A percentile compares a stretch with the other conserved stretches of the same genome.
These are phyloP conservation scores for Clupea harengus DNA, from an alignment of 2,113 vertebrate species.

Conservation along the genomic window DNA sequence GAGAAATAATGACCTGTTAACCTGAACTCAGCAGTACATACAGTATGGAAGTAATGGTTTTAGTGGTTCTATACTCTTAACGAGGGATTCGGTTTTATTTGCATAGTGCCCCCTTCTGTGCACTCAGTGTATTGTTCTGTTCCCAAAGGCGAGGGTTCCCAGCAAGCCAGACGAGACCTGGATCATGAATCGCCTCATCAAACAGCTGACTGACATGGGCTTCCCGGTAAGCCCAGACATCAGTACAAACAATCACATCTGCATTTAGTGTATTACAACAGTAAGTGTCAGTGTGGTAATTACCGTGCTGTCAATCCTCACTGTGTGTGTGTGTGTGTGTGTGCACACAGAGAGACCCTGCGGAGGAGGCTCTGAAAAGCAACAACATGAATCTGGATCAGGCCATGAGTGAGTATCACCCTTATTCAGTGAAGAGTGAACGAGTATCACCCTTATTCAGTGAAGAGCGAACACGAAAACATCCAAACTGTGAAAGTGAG, in stretches of 20 bases:
- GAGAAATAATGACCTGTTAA: not conserved
- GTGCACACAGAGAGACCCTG: slow-evolving; percentile 87
- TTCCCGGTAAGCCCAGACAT: slow-evolving; percentile 84
- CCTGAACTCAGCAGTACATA: not conserved
- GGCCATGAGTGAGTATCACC: slow-evolving; percentile 89
- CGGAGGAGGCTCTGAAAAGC: slow-evolving; percentile 97
- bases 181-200: slow-evolving; percentile 94
- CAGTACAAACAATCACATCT: not conserved
- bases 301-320: not conserved
- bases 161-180: slow-evolving; percentile 93
- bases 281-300: not conserved
- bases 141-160: slow-evolving; percentile 79
- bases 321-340: slow-evolving; percentile 15
- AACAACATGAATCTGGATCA: slow-evolving; percentile 97
- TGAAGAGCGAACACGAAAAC: not conserved
- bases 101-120: not conserved
- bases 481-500: not conserved
- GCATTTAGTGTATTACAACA: not conserved
- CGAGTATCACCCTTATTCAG: not conserved
- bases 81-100: not conserved
- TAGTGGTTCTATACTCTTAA: not conserved
- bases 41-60: not conserved
- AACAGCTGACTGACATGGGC: slow-evolving; percentile 98
- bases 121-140: not conserved
- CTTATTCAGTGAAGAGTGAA: not conserved